phyloP scores from a whole-genome alignment of 2,888 invertebrate species.

The Drosophila melanosoma region DNA sequence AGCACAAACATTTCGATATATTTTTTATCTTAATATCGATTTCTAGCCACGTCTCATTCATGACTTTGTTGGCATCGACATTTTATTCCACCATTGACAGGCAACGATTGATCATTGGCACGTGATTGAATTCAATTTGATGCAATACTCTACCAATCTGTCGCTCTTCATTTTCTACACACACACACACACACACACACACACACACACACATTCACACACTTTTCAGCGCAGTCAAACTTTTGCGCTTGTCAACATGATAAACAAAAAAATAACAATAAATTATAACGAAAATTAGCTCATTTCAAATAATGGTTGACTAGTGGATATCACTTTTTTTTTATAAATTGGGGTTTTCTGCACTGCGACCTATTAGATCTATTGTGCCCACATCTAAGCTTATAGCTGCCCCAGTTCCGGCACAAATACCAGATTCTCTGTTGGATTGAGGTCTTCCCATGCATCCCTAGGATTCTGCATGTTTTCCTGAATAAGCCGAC shows the following conservation, averaged over 20 bases:
- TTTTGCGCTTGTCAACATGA: slow-evolving; percentile 15
- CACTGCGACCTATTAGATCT: too few relatives aligned
- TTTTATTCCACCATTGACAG: slow-evolving; percentile 74
- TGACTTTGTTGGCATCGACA: slow-evolving; percentile 60
- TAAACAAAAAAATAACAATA: slow-evolving; percentile 6
- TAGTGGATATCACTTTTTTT: not conserved
- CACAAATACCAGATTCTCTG: too few relatives aligned
- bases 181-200: not conserved
- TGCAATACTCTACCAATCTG: slow-evolving; percentile 77
- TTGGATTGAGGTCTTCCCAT: too few relatives aligned
- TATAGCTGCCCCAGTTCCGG: too few relatives aligned
- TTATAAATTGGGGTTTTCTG: too few relatives aligned
- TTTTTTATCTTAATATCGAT: slow-evolving; percentile 21
- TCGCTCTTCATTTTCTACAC: slow-evolving; percentile 43
- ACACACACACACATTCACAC: not conserved
- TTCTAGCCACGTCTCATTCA: slow-evolving; percentile 64
- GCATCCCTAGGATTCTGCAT: too few relatives aligned
- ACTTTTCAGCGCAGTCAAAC: slow-evolving; percentile 51
- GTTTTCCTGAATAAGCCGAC: too few relatives aligned
- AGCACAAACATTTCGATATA: slow-evolving; percentile 7
- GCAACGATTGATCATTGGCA: slow-evolving; percentile 80
- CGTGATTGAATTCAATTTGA: slow-evolving; percentile 82
- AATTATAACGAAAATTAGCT: not conserved
- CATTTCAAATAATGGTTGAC: not conserved
- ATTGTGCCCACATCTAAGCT: too few relatives aligned